Percentiles rank a stretch among this genome's conserved stretches.
These are phyloP conservation scores for Incurvaria masculella DNA, from an alignment of 2,888 invertebrate genomes.

Conservation along the genomic window DNA sequence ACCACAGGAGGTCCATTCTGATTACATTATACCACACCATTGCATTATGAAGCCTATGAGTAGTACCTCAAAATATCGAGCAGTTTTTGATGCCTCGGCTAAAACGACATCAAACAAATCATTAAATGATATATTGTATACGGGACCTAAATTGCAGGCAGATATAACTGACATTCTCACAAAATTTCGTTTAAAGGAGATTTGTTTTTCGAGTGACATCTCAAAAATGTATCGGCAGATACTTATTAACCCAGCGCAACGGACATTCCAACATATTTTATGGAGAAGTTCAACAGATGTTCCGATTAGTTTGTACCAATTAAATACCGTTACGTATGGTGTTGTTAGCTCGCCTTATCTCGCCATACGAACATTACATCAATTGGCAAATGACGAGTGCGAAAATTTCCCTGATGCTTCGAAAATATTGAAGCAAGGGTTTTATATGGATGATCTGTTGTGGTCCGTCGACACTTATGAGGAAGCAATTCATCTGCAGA, in stretches of 20 bases:
- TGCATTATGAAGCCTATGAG: background rate
- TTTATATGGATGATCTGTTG: conserved; percentile 4
- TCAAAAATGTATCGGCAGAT: conserved; percentile 7
- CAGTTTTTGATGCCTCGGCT: conserved; percentile 1
- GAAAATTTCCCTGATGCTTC: background rate
- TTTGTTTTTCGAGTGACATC: conserved; percentile 4
- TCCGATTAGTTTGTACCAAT: conserved; percentile 3
- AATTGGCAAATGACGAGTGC: conserved; percentile 4
- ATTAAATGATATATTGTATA: conserved; percentile 8
- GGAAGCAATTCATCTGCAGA: background rate
- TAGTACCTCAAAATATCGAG: background rate
- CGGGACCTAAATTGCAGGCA: conserved; percentile 5
- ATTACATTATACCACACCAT: background rate
- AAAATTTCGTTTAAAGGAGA: background rate
- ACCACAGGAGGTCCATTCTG: background rate
- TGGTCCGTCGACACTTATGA: background rate
- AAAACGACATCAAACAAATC: background rate
- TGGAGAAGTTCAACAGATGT: conserved; percentile 1
- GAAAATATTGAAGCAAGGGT: background rate
- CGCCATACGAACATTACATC: conserved; percentile 5
- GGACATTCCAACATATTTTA: conserved; percentile 3
- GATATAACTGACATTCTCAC: conserved; percentile 4
- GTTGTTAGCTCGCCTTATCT: conserved; percentile 2
- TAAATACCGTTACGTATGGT: conserved; percentile 7
- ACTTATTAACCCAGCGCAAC: conserved; percentile 1